phyloP scores from a whole-genome alignment of 2,113 vertebrate genomes.

The Pedionomus torquatus region DNA sequence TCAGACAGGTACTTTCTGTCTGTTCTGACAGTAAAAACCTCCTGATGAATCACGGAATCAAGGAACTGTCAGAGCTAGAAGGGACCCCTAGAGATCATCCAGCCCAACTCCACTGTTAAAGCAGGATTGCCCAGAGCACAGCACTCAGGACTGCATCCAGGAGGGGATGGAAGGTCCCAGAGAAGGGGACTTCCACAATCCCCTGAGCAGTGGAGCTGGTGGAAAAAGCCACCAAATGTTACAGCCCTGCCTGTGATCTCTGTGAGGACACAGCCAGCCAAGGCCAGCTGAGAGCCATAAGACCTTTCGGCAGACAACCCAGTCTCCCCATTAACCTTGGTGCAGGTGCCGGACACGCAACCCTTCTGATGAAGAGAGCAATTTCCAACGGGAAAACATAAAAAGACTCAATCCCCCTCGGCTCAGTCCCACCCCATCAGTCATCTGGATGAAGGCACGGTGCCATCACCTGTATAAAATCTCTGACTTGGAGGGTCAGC shows the following conservation, averaged over 20 bases:
- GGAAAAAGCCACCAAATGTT: background rate
- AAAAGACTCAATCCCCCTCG: background rate
- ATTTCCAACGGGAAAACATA: background rate
- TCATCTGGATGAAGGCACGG: background rate
- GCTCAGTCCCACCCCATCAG: background rate
- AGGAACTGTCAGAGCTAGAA: too few species aligned
- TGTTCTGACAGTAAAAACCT: background rate
- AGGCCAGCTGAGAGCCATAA: background rate
- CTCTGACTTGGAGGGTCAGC: background rate
- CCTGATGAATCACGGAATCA: background rate
- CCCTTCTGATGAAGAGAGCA: background rate
- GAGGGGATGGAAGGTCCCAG: too few species aligned
- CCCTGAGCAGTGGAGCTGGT: too few species aligned
- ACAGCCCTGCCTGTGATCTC: background rate
- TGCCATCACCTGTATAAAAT: background rate
- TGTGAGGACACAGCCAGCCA: fast-evolving
- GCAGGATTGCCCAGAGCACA: too few species aligned
- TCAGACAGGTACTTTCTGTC: background rate
- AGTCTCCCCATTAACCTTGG: background rate
- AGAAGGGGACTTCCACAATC: too few species aligned
- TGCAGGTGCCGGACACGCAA: background rate
- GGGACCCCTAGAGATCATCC: too few species aligned
- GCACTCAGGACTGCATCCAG: too few species aligned
- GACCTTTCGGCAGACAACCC: background rate
- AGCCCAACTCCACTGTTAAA: too few species aligned